Evolutionary conservation across 2,888 invertebrate species (phyloP).

Genomic region (Archaeoteleia sp.): DNA sequence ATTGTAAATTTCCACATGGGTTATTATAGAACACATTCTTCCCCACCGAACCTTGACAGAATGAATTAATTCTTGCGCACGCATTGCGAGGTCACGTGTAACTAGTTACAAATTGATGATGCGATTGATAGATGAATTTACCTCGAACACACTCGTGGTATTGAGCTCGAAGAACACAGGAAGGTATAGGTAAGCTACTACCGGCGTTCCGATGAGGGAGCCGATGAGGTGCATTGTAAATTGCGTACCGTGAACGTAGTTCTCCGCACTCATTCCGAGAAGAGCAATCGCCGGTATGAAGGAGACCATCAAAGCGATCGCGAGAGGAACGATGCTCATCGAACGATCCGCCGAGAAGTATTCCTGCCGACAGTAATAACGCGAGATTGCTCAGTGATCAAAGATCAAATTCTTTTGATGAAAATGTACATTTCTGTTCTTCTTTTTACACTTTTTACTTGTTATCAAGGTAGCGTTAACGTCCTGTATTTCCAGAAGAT

Average conservation of each 20-base stretch:
- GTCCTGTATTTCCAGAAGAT: no score
- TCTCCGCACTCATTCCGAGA: constrained; percentile 92
- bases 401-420: no score
- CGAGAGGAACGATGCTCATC: constrained; percentile 87
- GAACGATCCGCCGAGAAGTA: constrained; percentile 88
- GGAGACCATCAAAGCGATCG: constrained; percentile 93
- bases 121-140: constrained; percentile 63
- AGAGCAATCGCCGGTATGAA: constrained; percentile 94
- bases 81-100: no score
- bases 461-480: no score
- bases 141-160: constrained; percentile 92
- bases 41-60: no score
- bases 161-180: constrained; percentile 91
- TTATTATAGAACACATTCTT: no score
- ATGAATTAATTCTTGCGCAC: no score
- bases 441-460: background rate
- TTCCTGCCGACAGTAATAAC: constrained; percentile 77
- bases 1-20: no score
- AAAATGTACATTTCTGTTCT: no score
- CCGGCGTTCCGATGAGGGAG: constrained; percentile 85
- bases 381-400: constrained; percentile 37
- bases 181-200: constrained; percentile 85
- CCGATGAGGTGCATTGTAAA: constrained; percentile 87
- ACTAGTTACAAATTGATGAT: no score
- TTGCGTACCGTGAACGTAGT: constrained; percentile 88